Evolutionary conservation across 2,113 vertebrate species (phyloP), one percentile per base, ranked within the genome.

Genomic region (Megaceryle maxima): DNA sequence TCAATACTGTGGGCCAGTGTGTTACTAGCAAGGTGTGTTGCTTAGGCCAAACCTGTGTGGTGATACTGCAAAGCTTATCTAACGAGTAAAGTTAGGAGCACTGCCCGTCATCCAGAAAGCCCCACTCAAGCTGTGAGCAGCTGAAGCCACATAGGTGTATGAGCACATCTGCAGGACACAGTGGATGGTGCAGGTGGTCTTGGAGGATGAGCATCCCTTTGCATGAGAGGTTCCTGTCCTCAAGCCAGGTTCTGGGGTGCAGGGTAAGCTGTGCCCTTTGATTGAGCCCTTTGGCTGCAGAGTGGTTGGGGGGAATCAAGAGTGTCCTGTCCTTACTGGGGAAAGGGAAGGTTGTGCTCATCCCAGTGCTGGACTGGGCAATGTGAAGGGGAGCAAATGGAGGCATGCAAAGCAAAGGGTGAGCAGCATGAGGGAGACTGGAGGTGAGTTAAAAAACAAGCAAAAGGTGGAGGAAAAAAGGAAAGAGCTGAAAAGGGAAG

Each of bases 271-370:
- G 21, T 56, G 39, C 4, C 51, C 37, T 37, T 37, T 37, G 66
- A 6, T 29, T 16, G 66, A 94, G 19, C 48, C 83, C n/a, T 72
- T 80, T 39, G 41, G 33, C 10, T 87, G 43, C 2, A 1, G 44
- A 37, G 68, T 26, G 18, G 20, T 2, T 0, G 13, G 17, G 6
- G 24, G 10, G 9, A 22, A 29, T 60, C 2, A 1, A 55, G n/a
- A 51, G 31, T 20, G 16, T 28, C 19, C 29, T 91, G 55, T 24
- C 12, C 26, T 44, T 44, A 7, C 16, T 79, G 24, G 60, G 29
- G 39, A 64, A 14, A 6, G 33, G 51, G n/a, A 39, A 51, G 33
- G 8, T 31, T 55, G n/a, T 89, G 13, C 5, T 84, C 16, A 12
- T 91, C 22, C 17, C n/a, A 20, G 28, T 64, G 25, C 46, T 63